Evolutionary conservation across 2,888 invertebrate genomes (phyloP), one percentile per base, ranked within the genome.

Genomic region (Crematogaster levior): DNA sequence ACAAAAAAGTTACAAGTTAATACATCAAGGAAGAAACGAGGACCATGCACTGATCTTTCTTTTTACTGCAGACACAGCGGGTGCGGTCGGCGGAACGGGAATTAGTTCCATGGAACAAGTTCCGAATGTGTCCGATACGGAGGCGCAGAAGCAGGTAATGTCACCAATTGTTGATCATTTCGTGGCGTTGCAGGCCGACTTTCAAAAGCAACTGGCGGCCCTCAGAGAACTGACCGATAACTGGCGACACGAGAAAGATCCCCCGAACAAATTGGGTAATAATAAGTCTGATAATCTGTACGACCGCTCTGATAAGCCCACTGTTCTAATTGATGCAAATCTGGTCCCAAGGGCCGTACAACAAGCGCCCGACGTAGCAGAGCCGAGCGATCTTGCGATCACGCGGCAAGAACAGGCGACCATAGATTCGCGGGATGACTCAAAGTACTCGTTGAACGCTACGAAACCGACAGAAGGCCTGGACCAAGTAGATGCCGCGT

Each of bases 91-190:
- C 90, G 88, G 83, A 84, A 84, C 87, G 88, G 89, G 84, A 87
- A 88, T 89, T 86, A 53, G 3, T 24, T 79, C 83, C 83, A 15
- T 12, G 77, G 91, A 90, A 93, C 90, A 92, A 90, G 86, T 86
- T 87, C 68, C 88, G 81, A 92, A 91, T 85, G 89, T 85, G 82
- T 86, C 83, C 89, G 91, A 93, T 88, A 85, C 88, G 80, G 94
- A 94, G 88, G 92, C 92, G 81, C 90, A 86, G 91, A 94, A 93
- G 92, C 94, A 94, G 94, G 94, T 94, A 94, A 94, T 91, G 88
- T 92, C 92, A 90, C 89, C 92, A 84, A 90, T 90, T 84, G 89
- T 91, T 90, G 91, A 92, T 86, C 90, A 91, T 93, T 93, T 93
- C 89, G 89, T 89, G 86, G 92, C 91, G 88, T 93, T 94, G 92